A percentile compares a stretch with the other conserved stretches of the same genome.
Evolutionary conservation across 1,140 invertebrate species (phyloP).

Genomic region (Ridgeia piscesae): DNA sequence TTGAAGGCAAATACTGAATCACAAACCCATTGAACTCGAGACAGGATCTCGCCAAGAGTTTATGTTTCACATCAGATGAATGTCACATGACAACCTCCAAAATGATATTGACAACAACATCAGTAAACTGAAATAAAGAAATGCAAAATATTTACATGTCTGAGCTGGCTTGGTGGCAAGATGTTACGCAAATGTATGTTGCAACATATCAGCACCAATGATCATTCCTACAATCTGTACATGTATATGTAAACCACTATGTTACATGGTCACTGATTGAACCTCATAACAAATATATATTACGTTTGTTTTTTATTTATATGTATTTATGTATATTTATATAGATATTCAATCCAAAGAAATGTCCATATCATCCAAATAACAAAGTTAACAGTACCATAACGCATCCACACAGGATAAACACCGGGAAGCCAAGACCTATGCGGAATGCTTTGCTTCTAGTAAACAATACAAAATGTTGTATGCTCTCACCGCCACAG

Average conservation of each 20-base stretch:
- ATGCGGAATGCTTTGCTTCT: not conserved
- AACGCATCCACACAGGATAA: not conserved
- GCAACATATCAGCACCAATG: not conserved
- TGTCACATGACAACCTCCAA: not conserved
- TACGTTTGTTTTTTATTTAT: not conserved
- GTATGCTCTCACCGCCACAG: not conserved
- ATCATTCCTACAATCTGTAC: not conserved
- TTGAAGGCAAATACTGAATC: not conserved
- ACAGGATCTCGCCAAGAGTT: not conserved
- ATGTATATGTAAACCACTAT: not conserved
- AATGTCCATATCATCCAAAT: not conserved
- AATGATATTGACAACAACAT: not conserved
- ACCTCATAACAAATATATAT: not conserved
- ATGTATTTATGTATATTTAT: not conserved
- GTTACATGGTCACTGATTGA: not conserved
- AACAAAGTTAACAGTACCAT: not conserved
- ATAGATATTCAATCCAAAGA: not conserved
- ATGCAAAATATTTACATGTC: not conserved
- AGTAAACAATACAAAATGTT: not conserved
- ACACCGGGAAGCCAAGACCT: not conserved
- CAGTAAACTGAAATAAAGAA: not conserved
- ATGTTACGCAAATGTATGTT: not conserved
- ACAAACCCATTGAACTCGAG: not conserved
- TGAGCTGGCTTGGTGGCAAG: not conserved
- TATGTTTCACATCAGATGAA: slow-evolving; percentile 1